Base-by-base conservation (phyloP, 2,888 invertebrate species). In the Petrolisthes manimaculis region DNA sequence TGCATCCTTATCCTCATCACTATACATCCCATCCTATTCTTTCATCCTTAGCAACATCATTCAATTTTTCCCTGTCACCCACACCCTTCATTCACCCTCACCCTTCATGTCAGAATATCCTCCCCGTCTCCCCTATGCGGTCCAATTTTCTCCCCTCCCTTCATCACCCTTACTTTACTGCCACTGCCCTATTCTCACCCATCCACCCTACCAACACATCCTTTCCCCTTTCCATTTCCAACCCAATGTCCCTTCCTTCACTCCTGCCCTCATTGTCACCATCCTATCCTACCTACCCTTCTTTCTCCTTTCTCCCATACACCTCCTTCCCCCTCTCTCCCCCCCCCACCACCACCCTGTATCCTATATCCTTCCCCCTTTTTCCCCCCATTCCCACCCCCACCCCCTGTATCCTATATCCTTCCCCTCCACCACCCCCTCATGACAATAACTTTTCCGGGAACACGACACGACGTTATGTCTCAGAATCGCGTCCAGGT, bases 171-270 rank as follows among this genome's bases (percentile, higher is more conserved):
- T n/a, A n/a, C n/a, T n/a, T n/a, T 21, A n/a, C 55, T 81, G 14
- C 37, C 81, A 51, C 83, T 74, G 71, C 53, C 75, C 55, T 56
- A 74, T 61, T 84, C 61, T 74, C 75, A 74, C 75, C 54, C 71
- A 55, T 55, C 78, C 77, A 61, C 51, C 51, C 84, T 84, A 24
- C 78, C 14, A 61, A 51, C 18, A 18, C 4, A 8, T 83, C 61
- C n/a, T 21, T 56, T 56, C 21, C 21, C 9, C 18, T 83, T n/a
- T 18, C 37, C 37, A 2, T 51, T 61, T 54, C 83, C 21, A 71
- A 4, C 61, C 69, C 53, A 9, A 51, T 51, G 51, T 24, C 51
- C 54, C 83, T 83, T 8, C n/a, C 82, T 53, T 14, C 5, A 3
- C 12, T 74, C 8, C 61, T n/a, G 24, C 53, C 56, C 14, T 24